phyloP scores from a whole-genome alignment of 2,888 invertebrate genomes.

The Brachypterus glaber region DNA sequence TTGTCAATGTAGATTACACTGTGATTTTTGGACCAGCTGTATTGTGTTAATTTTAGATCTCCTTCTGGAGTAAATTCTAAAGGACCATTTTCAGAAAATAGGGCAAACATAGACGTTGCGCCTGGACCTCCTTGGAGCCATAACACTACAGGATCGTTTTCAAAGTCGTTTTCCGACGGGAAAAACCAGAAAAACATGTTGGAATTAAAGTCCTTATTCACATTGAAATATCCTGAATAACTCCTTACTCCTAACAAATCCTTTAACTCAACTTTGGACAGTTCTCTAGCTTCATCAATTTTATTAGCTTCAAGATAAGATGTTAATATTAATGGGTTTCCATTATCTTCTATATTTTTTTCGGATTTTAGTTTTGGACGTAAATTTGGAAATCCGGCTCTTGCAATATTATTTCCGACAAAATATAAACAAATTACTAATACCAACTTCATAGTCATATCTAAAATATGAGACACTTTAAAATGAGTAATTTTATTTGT shows the following conservation, averaged over 20 bases:
- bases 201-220: constrained; percentile 64
- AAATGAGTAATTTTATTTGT: too few species aligned
- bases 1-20: constrained; percentile 85
- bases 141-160: constrained; percentile 60
- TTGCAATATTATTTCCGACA: too few species aligned
- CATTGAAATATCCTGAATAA: constrained; percentile 77
- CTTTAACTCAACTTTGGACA: constrained; percentile 46
- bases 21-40: constrained; percentile 71
- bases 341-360: constrained; percentile 29
- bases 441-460: too few species aligned
- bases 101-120: constrained; percentile 66
- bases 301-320: constrained; percentile 62
- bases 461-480: too few species aligned
- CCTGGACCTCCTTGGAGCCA: constrained; percentile 87
- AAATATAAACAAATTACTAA: too few species aligned
- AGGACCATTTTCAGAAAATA: constrained; percentile 73
- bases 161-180: constrained; percentile 52
- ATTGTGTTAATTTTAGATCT: constrained; percentile 49
- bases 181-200: constrained; percentile 92
- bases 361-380: constrained; percentile 19
- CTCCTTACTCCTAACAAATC: constrained; percentile 53
- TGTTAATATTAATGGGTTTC: constrained; percentile 64
- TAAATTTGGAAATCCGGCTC: constrained; percentile 24
- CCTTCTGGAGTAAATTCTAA: constrained; percentile 44
- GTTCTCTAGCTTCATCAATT: constrained; percentile 52